Evolutionary conservation across 2,888 invertebrate genomes (phyloP), one percentile per base, ranked within the genome.

Genomic region (Eilema depressum): DNA sequence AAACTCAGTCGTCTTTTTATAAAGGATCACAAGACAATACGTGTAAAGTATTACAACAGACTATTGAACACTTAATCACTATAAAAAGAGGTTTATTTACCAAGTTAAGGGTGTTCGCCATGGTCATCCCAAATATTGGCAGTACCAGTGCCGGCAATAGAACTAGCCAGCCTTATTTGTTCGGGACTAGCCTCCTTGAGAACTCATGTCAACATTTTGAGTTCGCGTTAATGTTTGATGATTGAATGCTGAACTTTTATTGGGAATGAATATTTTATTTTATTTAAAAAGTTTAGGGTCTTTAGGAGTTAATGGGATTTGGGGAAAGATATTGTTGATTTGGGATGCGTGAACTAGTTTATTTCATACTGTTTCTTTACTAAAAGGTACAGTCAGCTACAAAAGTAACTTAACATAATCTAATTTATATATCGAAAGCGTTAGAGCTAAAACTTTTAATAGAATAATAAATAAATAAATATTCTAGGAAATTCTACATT

Each of bases 161-260:
- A 66, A 72, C 57, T 23, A 37, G 47, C 37, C 47, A 10, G 41
- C 60, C 56, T 28, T 72, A 57, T 72, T 72, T 72, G 69, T 66
- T 72, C 60, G 69, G 72, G 72, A 62, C 63, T 17, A 12, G 57
- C 26, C 57, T 69, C 20, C 69, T 72, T 66, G 72, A 69, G 59
- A 33, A 63, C 66, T 59, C 25, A 26, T 69, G 66, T 66, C 72
- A 68, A 71, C 37, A 68, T 63, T 53, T 37, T 1, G 20, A 41
- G n/a, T 62, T 78, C 78, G 53, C 70, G 70, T 80, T 72, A 28
- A 65, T 57, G 74, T 63, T 59, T 70, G 66, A 69, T 75, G 73
- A 74, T 82, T 81, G 73, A 72, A 81, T 78, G 71, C 75, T 75
- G n/a, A 30, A 37, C 70, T 71, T 67, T 76, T 75, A 28, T 66